Percentiles rank a stretch among this genome's conserved stretches.
Conservation (phyloP, 1,140 invertebrate species). For the Neodiprion virginianus region DNA sequence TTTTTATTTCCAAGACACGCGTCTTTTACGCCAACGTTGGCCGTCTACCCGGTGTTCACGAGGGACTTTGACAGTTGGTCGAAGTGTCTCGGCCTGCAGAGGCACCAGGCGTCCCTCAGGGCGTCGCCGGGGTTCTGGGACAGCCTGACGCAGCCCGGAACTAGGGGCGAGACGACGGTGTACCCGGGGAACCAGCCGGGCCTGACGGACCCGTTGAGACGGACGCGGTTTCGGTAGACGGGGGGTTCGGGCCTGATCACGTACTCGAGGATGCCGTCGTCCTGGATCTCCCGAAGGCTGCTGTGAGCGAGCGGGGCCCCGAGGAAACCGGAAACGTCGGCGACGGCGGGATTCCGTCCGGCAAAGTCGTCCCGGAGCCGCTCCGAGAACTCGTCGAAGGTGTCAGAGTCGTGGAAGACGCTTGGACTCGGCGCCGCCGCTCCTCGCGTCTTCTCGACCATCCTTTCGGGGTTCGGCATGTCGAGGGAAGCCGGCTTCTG, state of each 20-base stretch:
- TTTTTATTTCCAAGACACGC: too few relatives aligned
- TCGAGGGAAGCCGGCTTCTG: conserved; percentile 15
- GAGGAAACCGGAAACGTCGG: conserved; percentile 15
- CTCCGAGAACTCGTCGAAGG: conserved; percentile 12
- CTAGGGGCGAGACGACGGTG: conserved; percentile 15
- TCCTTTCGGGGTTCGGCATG: conserved; percentile 19
- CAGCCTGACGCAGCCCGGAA: conserved; percentile 25
- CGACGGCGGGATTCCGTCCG: conserved; percentile 1
- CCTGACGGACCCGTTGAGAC: conserved; percentile 28
- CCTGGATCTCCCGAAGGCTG: neutral
- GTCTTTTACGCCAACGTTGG: too few relatives aligned
- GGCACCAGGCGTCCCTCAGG: conserved; percentile 23
- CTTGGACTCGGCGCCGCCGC: conserved; percentile 16
- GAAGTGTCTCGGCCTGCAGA: conserved; percentile 37
- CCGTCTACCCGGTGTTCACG: conserved; percentile 27
- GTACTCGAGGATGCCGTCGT: conserved; percentile 21
- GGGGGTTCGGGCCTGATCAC: conserved; percentile 20
- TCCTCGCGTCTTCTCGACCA: conserved; percentile 9
- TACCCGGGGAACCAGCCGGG: conserved; percentile 27
- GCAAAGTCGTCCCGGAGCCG: neutral
- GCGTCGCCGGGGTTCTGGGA: conserved; percentile 30
- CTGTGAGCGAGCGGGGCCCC: neutral
- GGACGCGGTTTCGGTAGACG: conserved; percentile 25
- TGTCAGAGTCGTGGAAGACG: conserved; percentile 12
- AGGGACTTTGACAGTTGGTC: conserved; percentile 36